A percentile compares a stretch with the other conserved stretches of the same genome.
Conservation (phyloP, 1,140 invertebrate genomes). For the Anadara kagoshimensis region DNA sequence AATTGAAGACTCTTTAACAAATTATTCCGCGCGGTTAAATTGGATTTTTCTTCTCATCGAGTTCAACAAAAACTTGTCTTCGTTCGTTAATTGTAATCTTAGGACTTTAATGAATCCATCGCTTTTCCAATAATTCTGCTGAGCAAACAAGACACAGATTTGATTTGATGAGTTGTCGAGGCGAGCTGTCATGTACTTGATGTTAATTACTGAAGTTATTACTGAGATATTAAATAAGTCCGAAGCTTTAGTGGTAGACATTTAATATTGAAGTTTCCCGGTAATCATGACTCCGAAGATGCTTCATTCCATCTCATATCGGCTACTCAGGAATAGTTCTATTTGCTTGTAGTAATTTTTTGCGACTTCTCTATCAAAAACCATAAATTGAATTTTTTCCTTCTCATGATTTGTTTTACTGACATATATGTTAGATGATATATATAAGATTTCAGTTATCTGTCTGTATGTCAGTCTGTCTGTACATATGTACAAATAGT, state of each 20-base stretch:
- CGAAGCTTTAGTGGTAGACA: conserved; percentile 27
- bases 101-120: conserved; percentile 39
- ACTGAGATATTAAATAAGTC: conserved; percentile 37
- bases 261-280: conserved; percentile 5
- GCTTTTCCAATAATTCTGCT: conserved; percentile 32
- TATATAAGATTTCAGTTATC: too few relatives aligned
- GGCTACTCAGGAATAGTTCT: too few relatives aligned
- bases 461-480: too few relatives aligned
- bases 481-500: too few relatives aligned
- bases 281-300: conserved; percentile 5
- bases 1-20: conserved; percentile 41
- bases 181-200: conserved; percentile 24
- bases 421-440: too few relatives aligned
- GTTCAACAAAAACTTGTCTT: conserved; percentile 39
- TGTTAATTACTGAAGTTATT: conserved; percentile 34
- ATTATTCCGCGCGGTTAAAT: conserved; percentile 44
- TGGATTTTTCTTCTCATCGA: conserved; percentile 44
- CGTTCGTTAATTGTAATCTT: conserved; percentile 36
- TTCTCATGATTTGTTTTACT: too few relatives aligned
- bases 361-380: too few relatives aligned
- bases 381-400: too few relatives aligned
- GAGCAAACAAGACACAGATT: conserved; percentile 33
- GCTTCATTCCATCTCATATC: not conserved
- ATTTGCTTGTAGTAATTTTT: too few relatives aligned
- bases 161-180: conserved; percentile 24